Percentiles rank a stretch among this genome's conserved stretches.
Evolutionary conservation across 2,113 vertebrate species (phyloP).

Genomic region (Coptodon rendalli): DNA sequence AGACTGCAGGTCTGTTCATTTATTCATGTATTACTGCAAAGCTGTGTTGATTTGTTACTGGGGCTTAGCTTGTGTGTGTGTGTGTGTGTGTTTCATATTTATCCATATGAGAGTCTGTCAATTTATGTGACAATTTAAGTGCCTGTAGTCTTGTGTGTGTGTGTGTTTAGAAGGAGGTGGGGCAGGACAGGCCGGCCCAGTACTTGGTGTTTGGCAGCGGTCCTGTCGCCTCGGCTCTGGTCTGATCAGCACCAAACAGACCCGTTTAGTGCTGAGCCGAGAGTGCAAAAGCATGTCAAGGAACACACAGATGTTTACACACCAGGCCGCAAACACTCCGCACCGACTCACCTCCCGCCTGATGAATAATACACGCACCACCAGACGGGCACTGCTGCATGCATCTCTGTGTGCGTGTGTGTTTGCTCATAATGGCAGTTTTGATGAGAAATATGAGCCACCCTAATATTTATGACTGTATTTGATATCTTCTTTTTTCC

Average conservation of each 20-base stretch:
- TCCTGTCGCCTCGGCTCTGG: slow-evolving; percentile 84
- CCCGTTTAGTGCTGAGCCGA: slow-evolving; percentile 74
- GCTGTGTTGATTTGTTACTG: slow-evolving; percentile 39
- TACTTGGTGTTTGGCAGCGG: slow-evolving; percentile 79
- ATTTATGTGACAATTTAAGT: slow-evolving; percentile 36
- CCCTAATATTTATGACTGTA: neutral
- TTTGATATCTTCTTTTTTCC: neutral
- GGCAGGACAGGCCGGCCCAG: neutral
- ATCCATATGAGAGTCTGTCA: slow-evolving; percentile 14
- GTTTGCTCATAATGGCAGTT: neutral
- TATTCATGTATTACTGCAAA: slow-evolving; percentile 58
- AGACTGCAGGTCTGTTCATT: slow-evolving; percentile 36
- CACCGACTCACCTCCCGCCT: slow-evolving; percentile 74
- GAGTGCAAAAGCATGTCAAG: slow-evolving; percentile 99
- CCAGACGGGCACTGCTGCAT: slow-evolving; percentile 63
- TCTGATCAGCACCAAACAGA: slow-evolving; percentile 87
- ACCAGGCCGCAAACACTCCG: slow-evolving; percentile 69
- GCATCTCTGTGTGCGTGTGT: neutral
- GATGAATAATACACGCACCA: slow-evolving; percentile 82
- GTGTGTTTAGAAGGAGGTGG: neutral
- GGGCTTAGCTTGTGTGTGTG: neutral
- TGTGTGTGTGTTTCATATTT: neutral
- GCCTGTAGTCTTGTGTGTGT: neutral
- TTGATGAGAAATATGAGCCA: neutral
- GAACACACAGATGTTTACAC: slow-evolving; percentile 92